Evolutionary conservation across 2,888 invertebrate genomes (phyloP), one percentile per base, ranked within the genome.

Genomic region (Drosophila subsilvestris): DNA sequence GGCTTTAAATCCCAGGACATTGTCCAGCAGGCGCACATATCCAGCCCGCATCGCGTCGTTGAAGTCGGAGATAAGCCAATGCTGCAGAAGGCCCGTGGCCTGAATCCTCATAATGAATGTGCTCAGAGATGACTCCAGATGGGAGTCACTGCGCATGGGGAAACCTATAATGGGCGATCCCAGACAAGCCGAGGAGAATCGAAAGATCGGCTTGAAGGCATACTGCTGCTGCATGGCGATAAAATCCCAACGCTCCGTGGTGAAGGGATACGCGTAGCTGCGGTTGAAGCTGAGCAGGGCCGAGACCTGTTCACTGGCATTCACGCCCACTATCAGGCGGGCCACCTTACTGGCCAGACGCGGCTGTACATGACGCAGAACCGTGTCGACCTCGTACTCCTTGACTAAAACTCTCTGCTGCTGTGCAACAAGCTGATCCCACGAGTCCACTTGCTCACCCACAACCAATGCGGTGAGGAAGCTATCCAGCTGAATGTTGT

Each of bases 171-270:
- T 43, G 2, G 90, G 90, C 0, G 81, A 85, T 3, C 90, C 90
- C 20, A 90, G 70, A 49, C 90, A 90, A 5, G 89, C 89, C 8
- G 72, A 37, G 17, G 90, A 84, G 18, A 71, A 84, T 10, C 87
- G 81, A 57, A 83, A 89, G 17, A 89, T 80, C 9, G 89, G 86
- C 25, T 83, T 82, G 10, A 73, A 72, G 7, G 90, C 79, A 25
- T 87, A 89, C 18, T 89, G 88, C 47, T 90, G 90, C 29, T 90
- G 90, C 27, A 88, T 60, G 1, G 76, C 68, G 14, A 90, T 76
- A 60, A 90, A 90, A 10, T 72, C 32, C 89, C 89, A 90, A 25
- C 88, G 88, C 17, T 90, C 90, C 25, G 74, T 71, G 8, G 89
- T 86, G 20, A 79, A 76, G 1, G 88, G 78, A 71, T 89, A 90